phyloP scores from a whole-genome alignment of 2,797 vertebrate genomes.

The Pyrocephalus nanus region DNA sequence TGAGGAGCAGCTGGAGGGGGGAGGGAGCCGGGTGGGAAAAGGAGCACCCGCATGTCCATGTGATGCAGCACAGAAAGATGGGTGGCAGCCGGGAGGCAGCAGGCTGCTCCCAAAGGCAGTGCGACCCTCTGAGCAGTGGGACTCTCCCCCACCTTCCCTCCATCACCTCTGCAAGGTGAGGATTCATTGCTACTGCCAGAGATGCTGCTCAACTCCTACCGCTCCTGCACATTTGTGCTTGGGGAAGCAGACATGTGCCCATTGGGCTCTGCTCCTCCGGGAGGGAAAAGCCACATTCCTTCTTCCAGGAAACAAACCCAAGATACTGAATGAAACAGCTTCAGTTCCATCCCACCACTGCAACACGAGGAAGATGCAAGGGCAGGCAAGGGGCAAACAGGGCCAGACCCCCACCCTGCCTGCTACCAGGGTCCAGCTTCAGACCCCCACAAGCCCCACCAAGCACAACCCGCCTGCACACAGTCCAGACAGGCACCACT shows the following conservation, averaged over 20 bases:
- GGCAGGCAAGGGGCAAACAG: neutral
- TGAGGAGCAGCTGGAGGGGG: neutral
- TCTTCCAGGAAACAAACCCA: neutral
- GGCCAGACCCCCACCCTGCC: neutral
- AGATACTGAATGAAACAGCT: neutral
- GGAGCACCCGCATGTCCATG: accelerated
- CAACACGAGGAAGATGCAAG: neutral
- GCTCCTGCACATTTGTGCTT: neutral
- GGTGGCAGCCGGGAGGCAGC: accelerated
- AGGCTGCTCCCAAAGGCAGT: neutral
- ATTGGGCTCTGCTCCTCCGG: neutral
- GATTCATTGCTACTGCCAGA: neutral
- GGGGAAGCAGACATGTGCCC: accelerated
- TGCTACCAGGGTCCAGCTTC: neutral
- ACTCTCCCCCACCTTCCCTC: neutral
- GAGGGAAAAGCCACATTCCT: neutral
- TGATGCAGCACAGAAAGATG: neutral
- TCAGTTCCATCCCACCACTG: accelerated
- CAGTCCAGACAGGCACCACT: neutral
- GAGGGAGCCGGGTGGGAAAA: neutral
- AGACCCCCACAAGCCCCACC: neutral
- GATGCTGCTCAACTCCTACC: neutral
- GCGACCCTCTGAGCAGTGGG: neutral
- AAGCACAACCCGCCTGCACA: neutral
- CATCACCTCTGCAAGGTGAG: neutral